phyloP scores from a whole-genome alignment of 2,888 invertebrate species.

The Ceramica pisi region DNA sequence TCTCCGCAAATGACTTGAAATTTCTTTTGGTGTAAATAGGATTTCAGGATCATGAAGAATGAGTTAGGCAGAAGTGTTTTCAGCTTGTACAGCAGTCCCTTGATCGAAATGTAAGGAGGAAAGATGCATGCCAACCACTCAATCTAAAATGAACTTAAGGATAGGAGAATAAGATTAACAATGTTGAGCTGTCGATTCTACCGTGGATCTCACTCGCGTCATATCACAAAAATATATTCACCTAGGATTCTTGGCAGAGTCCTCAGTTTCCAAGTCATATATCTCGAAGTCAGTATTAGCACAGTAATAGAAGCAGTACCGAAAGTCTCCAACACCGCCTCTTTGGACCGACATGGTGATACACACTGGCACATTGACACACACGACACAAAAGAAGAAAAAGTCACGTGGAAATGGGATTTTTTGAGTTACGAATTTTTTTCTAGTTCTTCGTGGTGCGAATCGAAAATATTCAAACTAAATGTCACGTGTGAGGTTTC shows the following conservation, averaged over 20 bases:
- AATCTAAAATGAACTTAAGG: no score
- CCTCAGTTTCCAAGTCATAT: slow-evolving; percentile 84
- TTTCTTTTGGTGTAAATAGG: no score
- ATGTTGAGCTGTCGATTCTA: no score
- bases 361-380: slow-evolving; percentile 78
- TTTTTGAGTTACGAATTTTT: background rate
- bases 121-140: background rate
- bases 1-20: no score
- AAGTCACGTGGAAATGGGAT: slow-evolving; percentile 3
- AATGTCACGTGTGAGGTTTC: background rate
- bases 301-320: slow-evolving; percentile 85
- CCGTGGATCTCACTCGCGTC: no score
- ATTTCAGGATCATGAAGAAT: no score
- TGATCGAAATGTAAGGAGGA: background rate
- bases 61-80: no score
- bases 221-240: slow-evolving; percentile 56
- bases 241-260: slow-evolving; percentile 70
- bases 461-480: background rate
- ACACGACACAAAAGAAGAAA: slow-evolving; percentile 18
- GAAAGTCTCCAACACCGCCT: slow-evolving; percentile 82
- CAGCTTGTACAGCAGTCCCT: no score
- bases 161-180: no score
- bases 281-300: slow-evolving; percentile 84
- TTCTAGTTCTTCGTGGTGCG: background rate
- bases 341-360: slow-evolving; percentile 80